These are phyloP conservation scores for Campoplex nolae DNA, from an alignment of 2,888 invertebrate species.

Conservation along the genomic window DNA sequence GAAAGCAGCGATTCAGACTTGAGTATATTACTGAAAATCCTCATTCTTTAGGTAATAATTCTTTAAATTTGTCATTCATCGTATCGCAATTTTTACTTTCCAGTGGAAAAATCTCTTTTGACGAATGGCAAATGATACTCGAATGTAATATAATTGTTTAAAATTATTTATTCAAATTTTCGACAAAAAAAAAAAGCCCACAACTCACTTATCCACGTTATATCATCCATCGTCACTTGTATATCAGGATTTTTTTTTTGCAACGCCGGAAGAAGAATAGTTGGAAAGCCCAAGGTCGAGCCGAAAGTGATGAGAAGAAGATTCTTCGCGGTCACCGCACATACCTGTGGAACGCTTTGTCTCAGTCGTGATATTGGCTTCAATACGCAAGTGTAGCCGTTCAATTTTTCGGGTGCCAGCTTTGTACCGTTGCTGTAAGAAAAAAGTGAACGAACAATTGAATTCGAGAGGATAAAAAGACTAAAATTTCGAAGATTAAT, in stretches of 20 bases:
- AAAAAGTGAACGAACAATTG: not conserved
- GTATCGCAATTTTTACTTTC: too few relatives aligned
- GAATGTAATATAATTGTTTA: not conserved
- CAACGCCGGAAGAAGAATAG: slow-evolving; percentile 92
- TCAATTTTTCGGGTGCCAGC: slow-evolving; percentile 65
- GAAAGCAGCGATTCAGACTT: too few relatives aligned
- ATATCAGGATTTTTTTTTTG: slow-evolving; percentile 83
- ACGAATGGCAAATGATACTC: too few relatives aligned
- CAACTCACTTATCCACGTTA: slow-evolving; percentile 82
- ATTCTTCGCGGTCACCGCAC: slow-evolving; percentile 94
- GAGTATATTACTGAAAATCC: too few relatives aligned
- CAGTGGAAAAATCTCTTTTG: too few relatives aligned
- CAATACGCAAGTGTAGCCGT: slow-evolving; percentile 70
- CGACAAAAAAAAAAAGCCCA: not conserved
- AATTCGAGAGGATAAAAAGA: not conserved
- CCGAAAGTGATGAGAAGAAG: slow-evolving; percentile 91
- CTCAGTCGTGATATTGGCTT: slow-evolving; percentile 76
- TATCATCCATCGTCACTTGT: slow-evolving; percentile 77
- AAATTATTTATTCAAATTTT: not conserved
- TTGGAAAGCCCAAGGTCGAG: slow-evolving; percentile 92
- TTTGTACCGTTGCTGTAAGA: slow-evolving; percentile 73
- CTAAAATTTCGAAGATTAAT: too few relatives aligned
- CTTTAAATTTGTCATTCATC: too few relatives aligned
- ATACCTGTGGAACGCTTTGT: slow-evolving; percentile 89
- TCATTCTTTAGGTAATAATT: too few relatives aligned